phyloP scores from a whole-genome alignment of 2,113 vertebrate genomes.

The Acrocephalus arundinaceus region DNA sequence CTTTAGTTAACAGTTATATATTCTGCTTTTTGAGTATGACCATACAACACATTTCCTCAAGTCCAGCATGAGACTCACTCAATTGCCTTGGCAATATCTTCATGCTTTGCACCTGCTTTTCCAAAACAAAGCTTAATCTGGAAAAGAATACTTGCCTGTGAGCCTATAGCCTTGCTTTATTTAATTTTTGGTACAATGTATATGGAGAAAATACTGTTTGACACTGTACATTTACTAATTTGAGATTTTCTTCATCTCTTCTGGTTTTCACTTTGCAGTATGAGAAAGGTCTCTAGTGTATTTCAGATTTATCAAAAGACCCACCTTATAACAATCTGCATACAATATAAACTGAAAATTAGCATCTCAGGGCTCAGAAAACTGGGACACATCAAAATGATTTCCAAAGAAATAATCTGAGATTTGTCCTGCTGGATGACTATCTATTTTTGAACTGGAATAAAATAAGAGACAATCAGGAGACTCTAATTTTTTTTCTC shows the following conservation, averaged over 20 bases:
- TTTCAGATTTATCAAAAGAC: background rate
- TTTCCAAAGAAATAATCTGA: background rate
- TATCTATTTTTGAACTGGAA: background rate
- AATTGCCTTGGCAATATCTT: background rate
- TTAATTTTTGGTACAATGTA: background rate
- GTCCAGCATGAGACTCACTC: background rate
- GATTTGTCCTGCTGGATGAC: background rate
- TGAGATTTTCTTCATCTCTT: background rate
- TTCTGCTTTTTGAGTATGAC: background rate
- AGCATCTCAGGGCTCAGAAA: background rate
- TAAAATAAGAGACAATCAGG: background rate
- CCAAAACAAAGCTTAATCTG: background rate
- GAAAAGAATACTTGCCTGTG: background rate
- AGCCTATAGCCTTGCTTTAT: background rate
- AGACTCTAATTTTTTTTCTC: slow-evolving; percentile 3
- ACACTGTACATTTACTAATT: background rate
- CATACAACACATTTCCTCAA: background rate
- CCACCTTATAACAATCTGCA: background rate
- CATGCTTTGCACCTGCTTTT: background rate
- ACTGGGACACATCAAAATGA: background rate
- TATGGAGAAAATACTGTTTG: background rate
- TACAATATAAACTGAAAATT: background rate
- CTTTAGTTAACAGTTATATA: background rate
- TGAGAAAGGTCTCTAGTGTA: background rate
- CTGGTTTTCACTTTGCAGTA: background rate